Percentiles rank a stretch among this genome's conserved stretches.
Conservation (phyloP, 2,113 vertebrate genomes). For the Parotia lawesii region DNA sequence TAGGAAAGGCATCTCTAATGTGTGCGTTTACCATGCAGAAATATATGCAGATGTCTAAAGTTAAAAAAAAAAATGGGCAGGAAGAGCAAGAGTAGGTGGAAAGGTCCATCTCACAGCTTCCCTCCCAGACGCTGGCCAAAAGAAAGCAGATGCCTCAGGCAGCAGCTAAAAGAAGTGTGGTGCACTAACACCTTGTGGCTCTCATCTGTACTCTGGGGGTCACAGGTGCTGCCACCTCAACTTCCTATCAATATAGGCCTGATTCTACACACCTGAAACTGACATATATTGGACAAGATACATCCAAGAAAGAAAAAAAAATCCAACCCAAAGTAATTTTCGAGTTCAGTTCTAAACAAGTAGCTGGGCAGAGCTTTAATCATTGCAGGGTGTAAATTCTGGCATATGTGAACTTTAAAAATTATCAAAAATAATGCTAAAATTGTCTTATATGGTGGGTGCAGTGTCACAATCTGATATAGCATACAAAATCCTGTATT, state of each 20-base stretch:
- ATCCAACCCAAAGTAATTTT: neutral
- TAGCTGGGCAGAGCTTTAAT: neutral
- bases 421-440: neutral
- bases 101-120: neutral
- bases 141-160: fast-evolving
- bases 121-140: neutral
- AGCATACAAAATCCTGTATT: neutral
- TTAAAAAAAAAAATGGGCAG: neutral
- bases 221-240: neutral
- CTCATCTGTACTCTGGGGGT: neutral
- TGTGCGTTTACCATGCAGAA: neutral
- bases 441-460: neutral
- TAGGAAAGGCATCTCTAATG: neutral
- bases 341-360: neutral
- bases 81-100: neutral
- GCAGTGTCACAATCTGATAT: neutral
- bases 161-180: neutral
- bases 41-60: neutral
- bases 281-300: neutral
- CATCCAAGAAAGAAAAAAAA: neutral
- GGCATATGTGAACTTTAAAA: neutral
- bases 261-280: neutral
- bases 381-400: neutral
- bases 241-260: neutral
- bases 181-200: neutral